These are phyloP conservation scores for Megaustenia siamemsis DNA, from an alignment of 2,888 invertebrate genomes.

Conservation along the genomic window DNA sequence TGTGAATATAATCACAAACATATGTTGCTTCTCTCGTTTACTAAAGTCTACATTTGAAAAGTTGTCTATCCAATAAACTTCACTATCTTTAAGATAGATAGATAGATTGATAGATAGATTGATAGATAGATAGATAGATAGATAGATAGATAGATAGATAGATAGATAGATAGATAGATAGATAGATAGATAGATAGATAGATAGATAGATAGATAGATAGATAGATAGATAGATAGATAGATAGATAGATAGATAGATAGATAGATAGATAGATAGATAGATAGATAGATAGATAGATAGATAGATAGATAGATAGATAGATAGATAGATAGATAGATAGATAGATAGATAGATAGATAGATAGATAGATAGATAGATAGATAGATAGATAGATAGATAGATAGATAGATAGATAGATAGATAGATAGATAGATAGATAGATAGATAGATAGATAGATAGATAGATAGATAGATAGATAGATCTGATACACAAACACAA, in stretches of 20 bases:
- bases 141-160: constrained; percentile 15
- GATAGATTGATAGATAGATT: constrained; percentile 8
- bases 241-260: constrained; percentile 19
- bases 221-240: constrained; percentile 15
- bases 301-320: constrained; percentile 15
- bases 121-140: constrained; percentile 15
- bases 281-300: constrained; percentile 15
- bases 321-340: constrained; percentile 15
- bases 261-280: constrained; percentile 15
- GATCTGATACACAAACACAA: no score
- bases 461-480: constrained; percentile 15
- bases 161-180: constrained; percentile 15
- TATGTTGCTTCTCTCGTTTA: no score
- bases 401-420: constrained; percentile 15
- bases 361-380: constrained; percentile 15
- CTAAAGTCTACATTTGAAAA: no score
- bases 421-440: constrained; percentile 15
- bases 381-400: constrained; percentile 15
- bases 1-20: no score
- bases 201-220: constrained; percentile 15
- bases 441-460: constrained; percentile 15
- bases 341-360: constrained; percentile 15
- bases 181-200: constrained; percentile 15
- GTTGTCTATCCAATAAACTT: no score
- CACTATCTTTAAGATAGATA: constrained; percentile 8